A percentile compares a stretch with the other conserved stretches of the same genome.
These are phyloP conservation scores for Magallana ariakensis DNA, from an alignment of 1,140 invertebrate genomes.

Conservation along the genomic window DNA sequence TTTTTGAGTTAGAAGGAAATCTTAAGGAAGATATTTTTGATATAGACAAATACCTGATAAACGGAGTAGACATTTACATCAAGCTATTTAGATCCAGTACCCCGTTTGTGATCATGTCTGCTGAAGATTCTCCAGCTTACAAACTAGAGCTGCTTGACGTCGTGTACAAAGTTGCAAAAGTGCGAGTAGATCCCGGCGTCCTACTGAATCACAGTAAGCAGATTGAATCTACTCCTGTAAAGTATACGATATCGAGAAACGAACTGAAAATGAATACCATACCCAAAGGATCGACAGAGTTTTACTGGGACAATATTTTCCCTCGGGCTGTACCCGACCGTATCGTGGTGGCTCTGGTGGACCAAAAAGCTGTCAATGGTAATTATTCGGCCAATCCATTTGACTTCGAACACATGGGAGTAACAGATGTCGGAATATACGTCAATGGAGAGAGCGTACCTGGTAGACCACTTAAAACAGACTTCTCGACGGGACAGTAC, in stretches of 20 bases:
- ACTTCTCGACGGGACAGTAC: conserved; percentile 19
- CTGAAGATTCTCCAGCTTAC: conserved; percentile 17
- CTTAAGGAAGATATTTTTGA: background rate
- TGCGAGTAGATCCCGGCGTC: conserved; percentile 51
- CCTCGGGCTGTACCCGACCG: conserved; percentile 45
- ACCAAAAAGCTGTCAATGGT: conserved; percentile 25
- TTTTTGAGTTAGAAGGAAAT: conserved; percentile 48
- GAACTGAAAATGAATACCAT: conserved; percentile 46
- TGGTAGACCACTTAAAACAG: conserved; percentile 44
- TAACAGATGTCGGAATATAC: conserved; percentile 44
- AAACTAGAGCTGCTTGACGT: conserved; percentile 50
- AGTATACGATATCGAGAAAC: conserved; percentile 44
- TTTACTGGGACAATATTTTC: conserved; percentile 52
- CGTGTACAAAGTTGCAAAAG: conserved; percentile 45
- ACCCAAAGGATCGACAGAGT: conserved; percentile 42
- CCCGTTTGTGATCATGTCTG: conserved; percentile 49
- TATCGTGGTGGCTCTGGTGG: conserved; percentile 10
- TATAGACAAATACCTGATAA: conserved; percentile 50
- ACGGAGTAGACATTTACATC: conserved; percentile 49
- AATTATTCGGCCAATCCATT: conserved; percentile 54
- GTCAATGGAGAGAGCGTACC: conserved; percentile 51
- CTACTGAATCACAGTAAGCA: conserved; percentile 50
- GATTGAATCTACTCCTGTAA: conserved; percentile 42
- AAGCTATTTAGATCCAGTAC: conserved; percentile 51
- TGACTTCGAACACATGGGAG: conserved; percentile 41